Percentiles rank a stretch among this genome's conserved stretches.
Evolutionary conservation across 1,140 invertebrate genomes (phyloP).

Genomic region (Drosophila quadrilineata): DNA sequence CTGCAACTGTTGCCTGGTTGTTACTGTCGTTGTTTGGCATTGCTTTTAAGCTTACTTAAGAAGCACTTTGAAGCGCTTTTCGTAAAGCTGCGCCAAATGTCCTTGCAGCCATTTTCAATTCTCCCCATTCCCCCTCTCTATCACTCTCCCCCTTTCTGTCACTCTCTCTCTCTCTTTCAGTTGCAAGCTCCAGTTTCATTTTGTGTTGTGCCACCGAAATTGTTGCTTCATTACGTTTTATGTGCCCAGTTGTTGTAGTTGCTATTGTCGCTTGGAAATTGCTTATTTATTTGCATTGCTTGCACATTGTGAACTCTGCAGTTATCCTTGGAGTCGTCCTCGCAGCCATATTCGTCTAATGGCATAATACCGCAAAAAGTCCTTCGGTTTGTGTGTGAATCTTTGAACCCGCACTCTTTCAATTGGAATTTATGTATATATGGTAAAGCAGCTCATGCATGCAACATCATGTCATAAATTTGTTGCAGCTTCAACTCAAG

Average conservation of each 20-base stretch:
- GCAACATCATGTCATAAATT: conserved; percentile 51
- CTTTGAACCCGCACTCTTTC: conserved; percentile 11
- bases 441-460: conserved; percentile 38
- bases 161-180: too few species aligned
- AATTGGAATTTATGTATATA: conserved; percentile 42
- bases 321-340: too few species aligned
- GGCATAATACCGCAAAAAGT: conserved; percentile 32
- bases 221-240: conserved; percentile 64
- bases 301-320: conserved; percentile 18
- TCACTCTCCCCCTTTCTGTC: neutral
- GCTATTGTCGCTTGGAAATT: conserved; percentile 49
- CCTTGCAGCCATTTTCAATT: conserved; percentile 17
- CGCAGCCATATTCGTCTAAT: conserved; percentile 45
- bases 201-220: conserved; percentile 33
- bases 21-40: conserved; percentile 35
- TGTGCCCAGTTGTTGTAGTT: conserved; percentile 17
- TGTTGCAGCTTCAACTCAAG: conserved; percentile 19
- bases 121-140: neutral
- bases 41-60: conserved; percentile 75
- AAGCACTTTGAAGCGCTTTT: conserved; percentile 66
- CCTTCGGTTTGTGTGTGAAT: neutral
- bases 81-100: conserved; percentile 54
- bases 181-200: conserved; percentile 4
- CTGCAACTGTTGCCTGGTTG: conserved; percentile 22
- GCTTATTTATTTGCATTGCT: conserved; percentile 63